phyloP scores from a whole-genome alignment of 2,797 vertebrate genomes.

The Poeciliopsis turneri region DNA sequence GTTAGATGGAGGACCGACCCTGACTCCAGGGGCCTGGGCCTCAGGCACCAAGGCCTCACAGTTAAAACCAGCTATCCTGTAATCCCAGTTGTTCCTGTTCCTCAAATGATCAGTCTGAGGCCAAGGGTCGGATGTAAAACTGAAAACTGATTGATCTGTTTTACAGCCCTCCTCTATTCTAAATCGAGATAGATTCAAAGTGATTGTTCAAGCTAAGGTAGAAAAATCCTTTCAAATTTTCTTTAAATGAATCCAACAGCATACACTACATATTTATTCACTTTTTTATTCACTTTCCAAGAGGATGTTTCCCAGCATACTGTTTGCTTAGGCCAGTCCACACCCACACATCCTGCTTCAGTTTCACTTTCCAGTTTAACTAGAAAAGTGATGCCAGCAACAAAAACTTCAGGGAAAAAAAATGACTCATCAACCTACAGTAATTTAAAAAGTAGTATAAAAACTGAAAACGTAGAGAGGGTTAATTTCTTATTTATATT shows the following conservation, averaged over 20 bases:
- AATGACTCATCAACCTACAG: not conserved
- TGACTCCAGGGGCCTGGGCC: too few relatives aligned
- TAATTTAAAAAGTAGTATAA: not conserved
- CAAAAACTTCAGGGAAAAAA: not conserved
- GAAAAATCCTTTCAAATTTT: not conserved
- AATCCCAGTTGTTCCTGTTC: constrained; percentile 20
- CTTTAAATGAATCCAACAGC: constrained; percentile 3
- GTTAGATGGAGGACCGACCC: constrained; percentile 6
- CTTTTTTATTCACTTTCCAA: not conserved
- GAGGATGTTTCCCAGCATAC: not conserved
- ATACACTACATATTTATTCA: not conserved
- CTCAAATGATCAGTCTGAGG: constrained; percentile 15
- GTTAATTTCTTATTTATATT: not conserved
- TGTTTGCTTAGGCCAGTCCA: not conserved
- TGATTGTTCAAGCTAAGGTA: not conserved
- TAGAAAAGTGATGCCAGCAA: not conserved
- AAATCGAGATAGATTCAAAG: not conserved
- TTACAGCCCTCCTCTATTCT: not conserved
- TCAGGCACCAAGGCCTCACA: constrained; percentile 12
- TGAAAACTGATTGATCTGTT: constrained; percentile 30
- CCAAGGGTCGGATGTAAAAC: constrained; percentile 9
- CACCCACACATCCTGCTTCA: not conserved
- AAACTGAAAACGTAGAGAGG: not conserved
- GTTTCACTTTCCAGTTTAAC: not conserved
- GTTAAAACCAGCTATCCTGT: constrained; percentile 40